Evolutionary conservation across 2,888 invertebrate species (phyloP), one percentile per base, ranked within the genome.

Genomic region (Ellobium chinense): DNA sequence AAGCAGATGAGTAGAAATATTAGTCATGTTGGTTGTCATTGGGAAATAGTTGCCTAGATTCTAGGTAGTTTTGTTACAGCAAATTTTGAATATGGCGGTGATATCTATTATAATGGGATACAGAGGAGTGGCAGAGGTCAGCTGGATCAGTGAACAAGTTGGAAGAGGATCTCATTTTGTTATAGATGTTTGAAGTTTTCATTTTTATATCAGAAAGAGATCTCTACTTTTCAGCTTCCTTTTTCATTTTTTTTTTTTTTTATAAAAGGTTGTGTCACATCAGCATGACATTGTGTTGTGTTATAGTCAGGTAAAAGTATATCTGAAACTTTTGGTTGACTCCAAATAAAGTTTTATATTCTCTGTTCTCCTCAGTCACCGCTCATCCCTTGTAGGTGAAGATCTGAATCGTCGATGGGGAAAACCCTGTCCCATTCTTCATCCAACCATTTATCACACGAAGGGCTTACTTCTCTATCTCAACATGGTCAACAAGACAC

Each of bases 401-500:
- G 99, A 99, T 93, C 94, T 99, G 86, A 99, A 99, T 94, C 95
- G 98, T 87, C 97, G 98, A 92, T 99, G 99, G 94, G 95, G 97
- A 85, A 97, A 97, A 77, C 98, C 98, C 46, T 97, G 97, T 92
- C 95, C 97, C 86, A 96, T 87, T 66, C 88, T 91, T 12, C 93
- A 98, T 94, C 98, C 98, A 81, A 96, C 98, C 68, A 97, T 98
- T 85, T 98, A 97, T 96, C 97, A 98, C 93, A 95, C 96, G 81
- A 97, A 97, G 88, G 93, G 92, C 74, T 85, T 94, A 74, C 87
- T 94, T 24, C 93, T 93, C 87, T 94, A 93, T 95, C 94, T 94
- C 80, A 95, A 97, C 39, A 86, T 88, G 82, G 89, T 91, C 82
- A 89, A 89, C 80, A 92, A 90, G 82, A 83, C 89, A n/a, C 93